Conservation (phyloP, 30 jellyfish, hydroid and myxozoan genomes). For the Rhopilema esculentum region DNA sequence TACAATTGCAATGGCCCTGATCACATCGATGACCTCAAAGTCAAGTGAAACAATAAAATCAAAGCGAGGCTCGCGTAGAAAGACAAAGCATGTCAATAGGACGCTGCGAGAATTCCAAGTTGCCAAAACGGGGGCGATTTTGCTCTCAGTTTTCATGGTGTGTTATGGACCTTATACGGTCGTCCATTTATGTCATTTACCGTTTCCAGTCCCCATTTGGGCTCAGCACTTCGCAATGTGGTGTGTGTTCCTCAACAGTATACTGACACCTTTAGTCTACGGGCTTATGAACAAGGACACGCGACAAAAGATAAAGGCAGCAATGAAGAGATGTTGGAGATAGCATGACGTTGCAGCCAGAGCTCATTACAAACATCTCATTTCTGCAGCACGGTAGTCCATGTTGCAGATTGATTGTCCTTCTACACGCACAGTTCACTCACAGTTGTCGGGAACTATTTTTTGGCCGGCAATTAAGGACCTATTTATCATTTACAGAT, state of each 20-base stretch:
- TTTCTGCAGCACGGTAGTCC: no score
- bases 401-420: no score
- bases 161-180: conserved; percentile 78
- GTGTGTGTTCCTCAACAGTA: conserved; percentile 72
- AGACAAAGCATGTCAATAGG: conserved; percentile 8
- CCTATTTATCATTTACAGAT: no score
- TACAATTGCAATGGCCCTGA: not conserved
- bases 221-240: conserved; percentile 70
- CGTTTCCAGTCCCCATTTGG: conserved; percentile 31
- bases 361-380: no score
- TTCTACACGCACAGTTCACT: no score
- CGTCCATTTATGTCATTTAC: conserved; percentile 66
- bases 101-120: conserved; percentile 72
- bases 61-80: conserved; percentile 5
- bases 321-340: conserved; percentile 24
- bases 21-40: not conserved
- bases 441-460: no score
- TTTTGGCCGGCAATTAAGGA: no score
- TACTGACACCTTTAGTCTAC: conserved; percentile 55
- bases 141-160: conserved; percentile 64
- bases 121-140: conserved; percentile 72
- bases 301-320: conserved; percentile 22
- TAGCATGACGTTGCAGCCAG: not conserved
- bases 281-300: conserved; percentile 71
- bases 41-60: not conserved